Base-by-base conservation (phyloP, 2,797 vertebrate genomes). In the Clarias laeviceps region DNA sequence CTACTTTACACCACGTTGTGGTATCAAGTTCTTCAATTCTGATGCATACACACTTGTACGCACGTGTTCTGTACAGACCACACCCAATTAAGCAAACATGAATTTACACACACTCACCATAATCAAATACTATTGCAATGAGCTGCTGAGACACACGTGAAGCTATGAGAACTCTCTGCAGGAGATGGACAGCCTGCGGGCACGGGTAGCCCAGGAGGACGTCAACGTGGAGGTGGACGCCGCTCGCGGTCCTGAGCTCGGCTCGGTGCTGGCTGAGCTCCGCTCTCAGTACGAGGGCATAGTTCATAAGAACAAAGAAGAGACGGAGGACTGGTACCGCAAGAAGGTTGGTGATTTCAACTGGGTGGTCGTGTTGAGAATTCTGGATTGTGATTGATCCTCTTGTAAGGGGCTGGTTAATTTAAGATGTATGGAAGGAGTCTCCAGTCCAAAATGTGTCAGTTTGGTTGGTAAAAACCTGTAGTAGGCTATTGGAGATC, bases 141-240 rank as follows among this genome's bases (percentile, higher is more conserved):
- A 62, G 14, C 29, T 37, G 34, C 69, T 45, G 37, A 40, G 11
- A n/a, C 22, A 72, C 37, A n/a, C 0, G 7, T 76, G 4, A 56
- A 11, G 6, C 4, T n/a, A 45, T 20, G 11, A 66, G 32, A 62
- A 17, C 18, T 85, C 57, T 84, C 59, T 79, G 29, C 88, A 96
- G 96, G 96, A 96, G 85, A 56, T 96, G 1, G 94, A 95, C 74
- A 93, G 93, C 87, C 90, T 95, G 92, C 94, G 89, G 86, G 93
- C 93, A 64, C 94, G 94, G 40, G 91, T 96, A 29, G 93, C 95
- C 79, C 92, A 89, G 72, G 95, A 96, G 37, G 94, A 96, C 84
- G 94, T 96, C 74, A 95, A 92, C 1, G 96, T 96, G 88, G 95
- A 96, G 88, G 94, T 96, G 89, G 95, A 96, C 70, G 93, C 94